phyloP scores from a whole-genome alignment of 2,888 invertebrate genomes.

The Bruchidius siliquastri region DNA sequence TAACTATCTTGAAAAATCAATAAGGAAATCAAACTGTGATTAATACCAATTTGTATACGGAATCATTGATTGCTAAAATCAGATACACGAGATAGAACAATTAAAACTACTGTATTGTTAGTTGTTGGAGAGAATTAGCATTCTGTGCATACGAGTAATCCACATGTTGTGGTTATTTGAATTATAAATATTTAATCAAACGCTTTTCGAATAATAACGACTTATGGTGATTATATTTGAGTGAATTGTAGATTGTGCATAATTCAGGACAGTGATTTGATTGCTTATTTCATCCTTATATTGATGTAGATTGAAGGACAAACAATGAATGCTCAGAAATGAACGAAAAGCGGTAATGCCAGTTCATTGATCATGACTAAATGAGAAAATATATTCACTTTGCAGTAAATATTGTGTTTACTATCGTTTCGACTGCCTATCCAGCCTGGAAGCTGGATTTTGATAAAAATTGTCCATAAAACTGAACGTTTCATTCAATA shows the following conservation, averaged over 20 bases:
- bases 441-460: too few species aligned
- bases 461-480: too few species aligned
- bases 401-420: too few species aligned
- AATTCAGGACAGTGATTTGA: not conserved
- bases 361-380: too few species aligned
- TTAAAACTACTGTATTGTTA: not conserved
- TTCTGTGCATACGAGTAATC: not conserved
- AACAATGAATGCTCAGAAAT: too few species aligned
- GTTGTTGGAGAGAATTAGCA: not conserved
- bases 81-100: not conserved
- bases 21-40: not conserved
- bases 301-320: not conserved
- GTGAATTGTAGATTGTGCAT: not conserved
- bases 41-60: not conserved
- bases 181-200: not conserved
- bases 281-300: not conserved
- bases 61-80: not conserved
- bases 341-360: too few species aligned
- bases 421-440: too few species aligned
- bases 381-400: too few species aligned
- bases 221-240: not conserved
- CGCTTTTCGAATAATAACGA: not conserved
- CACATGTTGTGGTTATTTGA: not conserved
- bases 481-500: too few species aligned
- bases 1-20: not conserved